A percentile compares a stretch with the other conserved stretches of the same genome.
These are phyloP conservation scores for Scaptomyza polygonia DNA, from an alignment of 2,888 invertebrate species.

Conservation along the genomic window DNA sequence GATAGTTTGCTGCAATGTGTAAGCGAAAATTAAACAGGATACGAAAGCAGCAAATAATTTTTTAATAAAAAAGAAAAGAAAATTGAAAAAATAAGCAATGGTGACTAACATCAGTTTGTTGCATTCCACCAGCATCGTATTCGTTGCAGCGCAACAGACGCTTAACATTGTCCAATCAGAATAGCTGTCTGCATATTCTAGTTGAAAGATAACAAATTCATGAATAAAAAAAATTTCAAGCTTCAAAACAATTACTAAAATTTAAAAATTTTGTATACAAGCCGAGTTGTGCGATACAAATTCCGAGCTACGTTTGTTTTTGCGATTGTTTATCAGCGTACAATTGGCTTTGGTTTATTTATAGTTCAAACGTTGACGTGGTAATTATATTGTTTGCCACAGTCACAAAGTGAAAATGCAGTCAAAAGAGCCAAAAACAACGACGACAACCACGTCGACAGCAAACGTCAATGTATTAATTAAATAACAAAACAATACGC, in stretches of 20 bases:
- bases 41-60: neutral
- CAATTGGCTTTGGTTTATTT: constrained; percentile 26
- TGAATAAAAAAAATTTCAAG: neutral
- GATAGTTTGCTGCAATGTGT: constrained; percentile 2
- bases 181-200: neutral
- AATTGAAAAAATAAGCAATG: neutral
- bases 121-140: neutral
- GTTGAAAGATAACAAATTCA: neutral
- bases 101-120: neutral
- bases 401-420: constrained; percentile 25
- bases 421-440: constrained; percentile 25
- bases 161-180: constrained; percentile 16
- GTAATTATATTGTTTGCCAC: constrained; percentile 13
- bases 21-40: neutral
- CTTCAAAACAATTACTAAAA: neutral
- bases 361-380: constrained; percentile 47
- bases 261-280: neutral
- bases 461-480: constrained; percentile 14
- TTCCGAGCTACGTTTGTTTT: neutral
- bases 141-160: constrained; percentile 16
- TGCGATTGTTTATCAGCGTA: constrained; percentile 30
- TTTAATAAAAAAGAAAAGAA: neutral
- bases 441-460: constrained; percentile 42
- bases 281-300: neutral
- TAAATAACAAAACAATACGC: neutral